Evolutionary conservation across 2,888 invertebrate species (phyloP), one percentile per base, ranked within the genome.

Genomic region (Muscina levida): DNA sequence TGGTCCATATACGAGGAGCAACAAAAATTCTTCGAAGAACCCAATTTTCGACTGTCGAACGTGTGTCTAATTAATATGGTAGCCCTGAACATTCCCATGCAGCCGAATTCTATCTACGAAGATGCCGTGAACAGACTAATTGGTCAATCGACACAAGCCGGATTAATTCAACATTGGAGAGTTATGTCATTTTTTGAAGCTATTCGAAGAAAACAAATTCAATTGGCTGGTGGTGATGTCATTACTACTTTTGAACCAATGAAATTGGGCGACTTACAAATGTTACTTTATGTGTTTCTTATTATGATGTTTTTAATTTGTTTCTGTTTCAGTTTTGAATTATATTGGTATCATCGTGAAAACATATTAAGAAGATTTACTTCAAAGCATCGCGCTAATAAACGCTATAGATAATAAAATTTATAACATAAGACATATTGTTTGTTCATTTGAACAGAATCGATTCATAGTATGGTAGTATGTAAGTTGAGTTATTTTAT

Each of bases 111-210:
- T 1, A 71, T 82, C 4, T 83, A 81, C 62, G 39, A 57, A 31
- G 72, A 71, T 1, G 71, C 82, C 11, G 3, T 85, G 24, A 82
- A 84, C 59, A 6, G 2, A 4, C 15, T 83, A 1, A 83, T 85
- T 10, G 48, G 77, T 42, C 71, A 83, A 53, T 13, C 68, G 8
- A 57, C 71, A 1, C 59, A 82, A 6, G 48, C 81, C 0, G 85
- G 84, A 13, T 37, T 85, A 2, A 10, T 82, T 0, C 44, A 66
- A 0, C 73, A 75, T 51, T 85, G 85, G 84, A 82, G 82, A 3
- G 22, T 71, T 1, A 31, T 71, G n/a, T 44, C 80, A 0, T 82
- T 82, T n/a, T 31, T 77, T 48, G 83, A 85, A 56, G 66, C 78
- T 15, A 56, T 84, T 1, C 65, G 73, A 15, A 48, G 73, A 37